phyloP scores from a whole-genome alignment of 1,140 invertebrate species.

The Drosophila lini region DNA sequence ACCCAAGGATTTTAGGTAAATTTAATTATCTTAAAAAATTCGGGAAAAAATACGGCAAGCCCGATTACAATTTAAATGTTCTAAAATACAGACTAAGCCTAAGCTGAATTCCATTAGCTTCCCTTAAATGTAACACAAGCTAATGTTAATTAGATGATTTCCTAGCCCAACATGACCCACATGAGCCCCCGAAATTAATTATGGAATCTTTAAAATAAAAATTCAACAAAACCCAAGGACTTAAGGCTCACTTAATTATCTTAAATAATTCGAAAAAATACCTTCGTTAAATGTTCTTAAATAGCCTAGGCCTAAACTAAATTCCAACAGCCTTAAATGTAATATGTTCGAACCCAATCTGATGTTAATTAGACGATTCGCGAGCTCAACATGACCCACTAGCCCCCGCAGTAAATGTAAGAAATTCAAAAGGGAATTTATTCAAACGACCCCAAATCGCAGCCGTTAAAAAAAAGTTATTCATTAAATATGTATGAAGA shows the following conservation, averaged over 20 bases:
- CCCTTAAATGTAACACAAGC: not conserved
- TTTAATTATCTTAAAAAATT: not conserved
- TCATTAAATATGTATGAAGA: constrained; percentile 6
- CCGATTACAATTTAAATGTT: not conserved
- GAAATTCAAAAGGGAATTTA: not conserved
- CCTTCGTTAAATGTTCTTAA: not conserved
- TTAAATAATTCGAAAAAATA: not conserved
- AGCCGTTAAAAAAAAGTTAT: constrained; percentile 1
- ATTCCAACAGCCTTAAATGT: not conserved
- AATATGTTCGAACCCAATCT: not conserved
- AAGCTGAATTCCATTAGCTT: not conserved
- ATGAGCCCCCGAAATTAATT: not conserved
- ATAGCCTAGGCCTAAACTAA: not conserved
- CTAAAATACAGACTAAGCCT: not conserved
- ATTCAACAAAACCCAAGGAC: not conserved
- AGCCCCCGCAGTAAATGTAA: not conserved
- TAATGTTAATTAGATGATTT: constrained; percentile 3
- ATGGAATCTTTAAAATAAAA: not conserved
- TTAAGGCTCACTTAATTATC: not conserved
- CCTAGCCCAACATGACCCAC: constrained; percentile 5
- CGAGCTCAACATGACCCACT: constrained; percentile 6
- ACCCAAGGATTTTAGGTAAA: not conserved
- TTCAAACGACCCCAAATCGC: constrained; percentile 13
- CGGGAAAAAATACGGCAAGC: too few relatives aligned
- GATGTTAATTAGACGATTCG: constrained; percentile 2